Conservation (phyloP, 2,113 vertebrate species). For the Chascanopsetta lugubris region DNA sequence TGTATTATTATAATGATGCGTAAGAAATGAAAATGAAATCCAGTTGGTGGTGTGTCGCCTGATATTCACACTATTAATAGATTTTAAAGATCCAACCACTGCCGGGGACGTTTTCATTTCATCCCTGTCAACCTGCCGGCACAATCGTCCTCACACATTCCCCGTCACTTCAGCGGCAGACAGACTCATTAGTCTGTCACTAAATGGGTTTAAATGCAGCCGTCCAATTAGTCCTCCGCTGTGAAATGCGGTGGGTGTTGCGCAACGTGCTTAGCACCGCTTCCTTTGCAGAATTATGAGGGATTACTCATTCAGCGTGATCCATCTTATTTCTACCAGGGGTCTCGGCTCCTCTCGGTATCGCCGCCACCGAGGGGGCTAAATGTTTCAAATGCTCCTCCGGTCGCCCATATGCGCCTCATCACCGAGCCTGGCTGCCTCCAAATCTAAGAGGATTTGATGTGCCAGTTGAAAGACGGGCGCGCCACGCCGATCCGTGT, state of each 20-base stretch:
- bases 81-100: conserved; percentile 55
- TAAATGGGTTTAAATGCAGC: conserved; percentile 80
- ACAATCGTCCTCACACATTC: conserved; percentile 68
- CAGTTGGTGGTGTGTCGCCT: conserved; percentile 25
- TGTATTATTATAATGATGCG: neutral
- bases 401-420: conserved; percentile 70
- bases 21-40: neutral
- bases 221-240: conserved; percentile 81
- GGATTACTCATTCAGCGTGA: conserved; percentile 80
- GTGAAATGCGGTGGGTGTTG: conserved; percentile 78
- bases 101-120: conserved; percentile 48
- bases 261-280: conserved; percentile 71
- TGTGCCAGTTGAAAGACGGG: conserved; percentile 72
- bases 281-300: conserved; percentile 80
- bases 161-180: conserved; percentile 69
- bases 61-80: conserved; percentile 40
- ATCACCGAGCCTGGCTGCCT: conserved; percentile 54
- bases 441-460: conserved; percentile 73
- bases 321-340: conserved; percentile 80
- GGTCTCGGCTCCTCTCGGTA: conserved; percentile 76
- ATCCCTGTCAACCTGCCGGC: conserved; percentile 66
- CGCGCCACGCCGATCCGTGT: conserved; percentile 63
- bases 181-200: conserved; percentile 79
- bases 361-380: conserved; percentile 68
- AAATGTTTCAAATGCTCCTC: conserved; percentile 74